Evolutionary conservation across 2,888 invertebrate genomes (phyloP).

Genomic region (Melipona bicolor): DNA sequence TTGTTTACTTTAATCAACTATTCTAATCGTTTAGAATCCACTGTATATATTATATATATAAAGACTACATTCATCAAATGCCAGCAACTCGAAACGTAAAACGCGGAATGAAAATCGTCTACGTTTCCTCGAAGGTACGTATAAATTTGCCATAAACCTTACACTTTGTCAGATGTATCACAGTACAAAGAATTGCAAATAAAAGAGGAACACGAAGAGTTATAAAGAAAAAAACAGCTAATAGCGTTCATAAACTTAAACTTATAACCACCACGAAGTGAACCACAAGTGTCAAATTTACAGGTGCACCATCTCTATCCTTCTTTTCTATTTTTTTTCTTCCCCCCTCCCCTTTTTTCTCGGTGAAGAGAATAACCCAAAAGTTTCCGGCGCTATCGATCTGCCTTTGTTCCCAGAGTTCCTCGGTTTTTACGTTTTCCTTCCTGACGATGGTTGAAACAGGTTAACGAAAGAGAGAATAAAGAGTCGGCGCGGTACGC

Average conservation of each 20-base stretch:
- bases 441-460: conserved; percentile 35
- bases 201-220: neutral
- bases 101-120: neutral
- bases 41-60: too few species aligned
- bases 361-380: neutral
- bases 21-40: too few species aligned
- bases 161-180: neutral
- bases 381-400: conserved; percentile 35
- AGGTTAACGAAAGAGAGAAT: conserved; percentile 42
- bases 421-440: conserved; percentile 28
- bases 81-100: neutral
- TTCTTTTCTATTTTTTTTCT: neutral
- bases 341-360: neutral
- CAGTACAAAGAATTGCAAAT: neutral
- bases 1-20: too few species aligned
- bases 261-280: conserved; percentile 15
- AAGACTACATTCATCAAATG: too few species aligned
- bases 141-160: neutral
- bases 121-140: neutral
- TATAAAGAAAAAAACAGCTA: neutral
- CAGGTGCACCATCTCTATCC: neutral
- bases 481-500: conserved; percentile 16
- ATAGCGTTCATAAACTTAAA: too few species aligned
- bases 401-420: conserved; percentile 24
- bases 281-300: conserved; percentile 34